phyloP scores from a whole-genome alignment of 2,113 vertebrate species.

The Macaca nemestrina region DNA sequence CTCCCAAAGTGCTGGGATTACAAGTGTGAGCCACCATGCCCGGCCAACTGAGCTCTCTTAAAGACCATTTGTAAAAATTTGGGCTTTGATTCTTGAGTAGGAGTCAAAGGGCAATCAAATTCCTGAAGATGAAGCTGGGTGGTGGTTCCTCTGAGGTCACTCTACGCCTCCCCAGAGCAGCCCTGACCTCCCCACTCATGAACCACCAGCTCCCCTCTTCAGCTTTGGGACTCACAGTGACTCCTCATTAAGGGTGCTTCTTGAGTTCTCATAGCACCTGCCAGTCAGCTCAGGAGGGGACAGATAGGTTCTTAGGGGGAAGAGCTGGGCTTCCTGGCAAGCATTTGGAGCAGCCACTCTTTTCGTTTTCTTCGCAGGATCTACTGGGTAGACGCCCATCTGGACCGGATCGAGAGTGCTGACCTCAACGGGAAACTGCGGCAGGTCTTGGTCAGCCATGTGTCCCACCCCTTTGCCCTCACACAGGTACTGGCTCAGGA shows the following conservation, averaged over 20 bases:
- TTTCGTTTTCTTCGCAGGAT: conserved; percentile 86
- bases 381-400: conserved; percentile 98
- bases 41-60: background rate
- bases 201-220: background rate
- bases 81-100: background rate
- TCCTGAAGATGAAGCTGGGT: background rate
- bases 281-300: background rate
- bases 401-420: conserved; percentile 97
- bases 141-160: background rate
- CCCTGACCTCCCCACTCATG: background rate
- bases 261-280: background rate
- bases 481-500: conserved; percentile 91
- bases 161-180: background rate
- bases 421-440: conserved; percentile 96
- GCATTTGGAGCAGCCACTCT: background rate
- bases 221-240: background rate
- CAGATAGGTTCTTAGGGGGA: background rate
- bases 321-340: background rate
- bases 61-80: background rate
- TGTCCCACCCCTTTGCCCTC: conserved; percentile 97
- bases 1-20: background rate
- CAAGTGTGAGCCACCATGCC: background rate
- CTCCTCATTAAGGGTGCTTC: background rate
- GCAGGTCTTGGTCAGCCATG: conserved; percentile 94
- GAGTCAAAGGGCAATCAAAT: background rate